Percentiles rank a stretch among this genome's conserved stretches.
These are phyloP conservation scores for Lagodon rhomboides DNA, from an alignment of 2,797 vertebrate genomes.

Conservation along the genomic window DNA sequence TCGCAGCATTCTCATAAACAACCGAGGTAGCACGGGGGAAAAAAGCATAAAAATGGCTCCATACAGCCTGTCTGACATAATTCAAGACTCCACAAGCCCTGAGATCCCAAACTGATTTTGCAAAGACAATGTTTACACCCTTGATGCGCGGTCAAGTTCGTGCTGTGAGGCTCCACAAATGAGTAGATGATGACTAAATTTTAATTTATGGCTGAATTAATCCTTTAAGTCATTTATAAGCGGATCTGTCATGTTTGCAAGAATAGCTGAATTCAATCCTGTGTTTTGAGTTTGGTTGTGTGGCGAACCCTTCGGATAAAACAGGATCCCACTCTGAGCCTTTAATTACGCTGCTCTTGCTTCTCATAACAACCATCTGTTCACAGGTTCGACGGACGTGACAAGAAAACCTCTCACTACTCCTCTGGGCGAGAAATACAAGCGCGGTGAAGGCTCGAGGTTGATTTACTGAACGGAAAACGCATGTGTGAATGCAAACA, in stretches of 20 bases:
- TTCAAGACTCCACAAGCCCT: too few species aligned
- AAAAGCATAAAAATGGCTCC: too few species aligned
- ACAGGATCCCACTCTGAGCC: not conserved
- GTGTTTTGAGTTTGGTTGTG: not conserved
- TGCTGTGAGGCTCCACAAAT: too few species aligned
- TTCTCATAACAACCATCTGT: constrained; percentile 36
- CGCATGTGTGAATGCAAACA: not conserved
- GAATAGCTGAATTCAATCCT: not conserved
- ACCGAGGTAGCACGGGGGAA: too few species aligned
- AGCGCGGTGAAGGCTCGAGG: not conserved
- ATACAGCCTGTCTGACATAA: too few species aligned
- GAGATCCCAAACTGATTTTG: too few species aligned
- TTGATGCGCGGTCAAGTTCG: too few species aligned
- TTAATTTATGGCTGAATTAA: too few species aligned
- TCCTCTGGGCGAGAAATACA: constrained; percentile 1
- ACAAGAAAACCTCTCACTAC: constrained; percentile 1
- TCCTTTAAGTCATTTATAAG: too few species aligned
- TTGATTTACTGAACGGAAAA: constrained; percentile 17
- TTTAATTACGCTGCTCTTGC: constrained; percentile 24
- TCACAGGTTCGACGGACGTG: constrained; percentile 5
- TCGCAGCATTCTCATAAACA: too few species aligned
- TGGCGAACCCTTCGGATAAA: not conserved
- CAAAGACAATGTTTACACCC: too few species aligned
- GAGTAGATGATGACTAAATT: too few species aligned
- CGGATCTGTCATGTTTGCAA: not conserved